Evolutionary conservation across 2,113 vertebrate genomes (phyloP), one percentile per base, ranked within the genome.

Genomic region (Salvator merianae): DNA sequence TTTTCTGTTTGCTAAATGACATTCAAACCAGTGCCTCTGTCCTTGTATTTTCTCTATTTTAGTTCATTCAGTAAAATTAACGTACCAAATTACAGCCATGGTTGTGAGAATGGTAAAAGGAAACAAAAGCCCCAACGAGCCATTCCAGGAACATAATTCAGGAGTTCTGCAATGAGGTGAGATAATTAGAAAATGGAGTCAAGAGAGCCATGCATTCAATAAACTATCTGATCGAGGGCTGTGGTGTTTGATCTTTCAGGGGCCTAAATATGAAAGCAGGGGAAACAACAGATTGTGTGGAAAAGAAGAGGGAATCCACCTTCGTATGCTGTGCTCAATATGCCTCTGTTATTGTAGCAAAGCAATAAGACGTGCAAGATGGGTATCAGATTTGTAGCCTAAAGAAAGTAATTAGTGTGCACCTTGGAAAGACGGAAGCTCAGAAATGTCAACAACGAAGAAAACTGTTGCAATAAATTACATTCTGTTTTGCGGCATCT

Each of bases 101-200:
- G 65, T 36, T 73, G 84, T 82, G 74, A 90, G 50, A 55, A 89
- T 70, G 0, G 1, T 84, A 47, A 3, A 79, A 62, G 55, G 76
- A 18, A 81, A 82, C 65, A 74, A 87, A 80, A 53, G 63, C 79
- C 74, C 70, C 84, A 84, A 86, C 83, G 89, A 82, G 22, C 50
- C 69, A 3, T 20, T 63, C 34, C 86, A 69, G 20, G 22, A 77
- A 7, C 77, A 43, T 0, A 0, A 80, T 77, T 84, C 55, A 77
- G 3, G 26, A 34, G 34, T 79, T 90, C 68, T 66, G 7, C 70
- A 55, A 81, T 79, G 74, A 0, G 12, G 20, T 7, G 47, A 78
- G 76, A 81, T 93, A 91, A 93, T 91, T 90, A 89, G 89, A 92
- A 87, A 85, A 79, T 30, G 50, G 66, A 85, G 77, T 22, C 77